Conservation (phyloP, 1,140 invertebrate genomes). For the Danaus melanippus region DNA sequence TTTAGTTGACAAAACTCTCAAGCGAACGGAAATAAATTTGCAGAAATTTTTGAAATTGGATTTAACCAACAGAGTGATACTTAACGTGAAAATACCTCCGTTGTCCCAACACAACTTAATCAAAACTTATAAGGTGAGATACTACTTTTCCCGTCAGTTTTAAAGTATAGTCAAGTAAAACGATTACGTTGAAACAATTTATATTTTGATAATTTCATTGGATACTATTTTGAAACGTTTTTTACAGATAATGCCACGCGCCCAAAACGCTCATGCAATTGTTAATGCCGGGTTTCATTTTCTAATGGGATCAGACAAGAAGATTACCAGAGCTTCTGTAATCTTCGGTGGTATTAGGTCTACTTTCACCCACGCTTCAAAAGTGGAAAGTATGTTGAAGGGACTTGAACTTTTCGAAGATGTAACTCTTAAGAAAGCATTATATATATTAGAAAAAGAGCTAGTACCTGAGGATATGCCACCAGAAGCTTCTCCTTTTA, state of each 20-base stretch:
- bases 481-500: slow-evolving; percentile 78
- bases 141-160: too few relatives aligned
- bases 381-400: slow-evolving; percentile 76
- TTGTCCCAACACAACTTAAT: slow-evolving; percentile 64
- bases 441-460: slow-evolving; percentile 75
- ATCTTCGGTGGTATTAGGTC: slow-evolving; percentile 57
- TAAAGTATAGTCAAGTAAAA: too few relatives aligned
- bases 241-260: slow-evolving; percentile 82
- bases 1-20: slow-evolving; percentile 37
- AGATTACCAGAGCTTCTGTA: slow-evolving; percentile 63
- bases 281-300: slow-evolving; percentile 87
- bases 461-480: slow-evolving; percentile 75
- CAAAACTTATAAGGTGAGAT: slow-evolving; percentile 75
- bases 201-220: background rate
- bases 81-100: slow-evolving; percentile 73
- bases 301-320: slow-evolving; percentile 65
- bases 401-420: slow-evolving; percentile 72
- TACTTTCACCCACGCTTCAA: slow-evolving; percentile 78
- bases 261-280: slow-evolving; percentile 87
- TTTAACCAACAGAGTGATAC: slow-evolving; percentile 77
- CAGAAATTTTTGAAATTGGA: slow-evolving; percentile 74
- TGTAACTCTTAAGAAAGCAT: slow-evolving; percentile 69
- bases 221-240: background rate
- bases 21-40: slow-evolving; percentile 44
- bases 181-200: too few relatives aligned